Conservation (phyloP, 2,888 invertebrate species). For the Adelphocoris suturalis region DNA sequence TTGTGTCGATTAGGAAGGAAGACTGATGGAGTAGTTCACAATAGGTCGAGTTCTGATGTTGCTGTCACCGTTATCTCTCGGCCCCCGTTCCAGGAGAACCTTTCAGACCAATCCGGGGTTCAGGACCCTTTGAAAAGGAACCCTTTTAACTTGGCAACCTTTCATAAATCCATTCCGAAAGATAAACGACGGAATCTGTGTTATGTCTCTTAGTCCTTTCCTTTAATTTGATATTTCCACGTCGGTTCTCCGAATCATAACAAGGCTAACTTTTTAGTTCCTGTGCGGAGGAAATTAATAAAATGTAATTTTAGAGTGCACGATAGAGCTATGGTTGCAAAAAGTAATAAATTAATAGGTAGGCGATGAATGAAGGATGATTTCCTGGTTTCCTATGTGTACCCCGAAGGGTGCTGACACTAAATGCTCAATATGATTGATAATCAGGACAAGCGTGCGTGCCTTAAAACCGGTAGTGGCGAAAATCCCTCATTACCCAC, state of each 20-base stretch:
- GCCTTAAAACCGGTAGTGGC: too few relatives aligned
- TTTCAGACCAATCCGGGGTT: conserved; percentile 34
- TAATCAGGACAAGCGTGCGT: too few relatives aligned
- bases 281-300: not conserved
- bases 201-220: not conserved
- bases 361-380: too few relatives aligned
- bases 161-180: conserved; percentile 26
- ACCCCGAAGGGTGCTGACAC: too few relatives aligned
- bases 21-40: conserved; percentile 52
- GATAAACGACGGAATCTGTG: conserved; percentile 39
- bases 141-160: conserved; percentile 13
- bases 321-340: too few relatives aligned
- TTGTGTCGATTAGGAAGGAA: conserved; percentile 53
- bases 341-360: too few relatives aligned
- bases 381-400: too few relatives aligned
- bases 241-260: not conserved
- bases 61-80: conserved; percentile 50
- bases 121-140: conserved; percentile 16
- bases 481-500: too few relatives aligned
- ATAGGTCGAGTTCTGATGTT: conserved; percentile 51
- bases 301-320: not conserved
- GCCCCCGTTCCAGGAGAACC: conserved; percentile 32
- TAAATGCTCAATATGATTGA: too few relatives aligned
- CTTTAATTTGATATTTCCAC: conserved; percentile 4
- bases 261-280: not conserved